Evolutionary conservation across 2,113 vertebrate genomes (phyloP).

Genomic region (Lycocorax pyrrhopterus): DNA sequence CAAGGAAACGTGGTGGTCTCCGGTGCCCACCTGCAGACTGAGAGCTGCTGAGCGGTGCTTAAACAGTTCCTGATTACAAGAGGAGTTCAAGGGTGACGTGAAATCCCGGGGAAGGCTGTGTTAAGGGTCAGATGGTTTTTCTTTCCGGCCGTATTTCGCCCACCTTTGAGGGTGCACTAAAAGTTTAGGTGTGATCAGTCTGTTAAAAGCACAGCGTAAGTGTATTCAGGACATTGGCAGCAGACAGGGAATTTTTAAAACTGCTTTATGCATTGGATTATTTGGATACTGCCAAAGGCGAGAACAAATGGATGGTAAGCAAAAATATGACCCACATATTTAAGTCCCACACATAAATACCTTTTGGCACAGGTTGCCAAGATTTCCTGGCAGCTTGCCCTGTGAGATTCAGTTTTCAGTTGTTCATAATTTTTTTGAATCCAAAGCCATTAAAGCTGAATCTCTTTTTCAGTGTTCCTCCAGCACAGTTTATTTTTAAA

Average conservation of each 20-base stretch:
- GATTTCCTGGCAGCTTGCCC: background rate
- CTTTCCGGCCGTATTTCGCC: background rate
- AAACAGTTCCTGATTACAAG: accelerated
- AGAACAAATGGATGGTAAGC: background rate
- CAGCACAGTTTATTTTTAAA: background rate
- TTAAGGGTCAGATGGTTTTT: background rate
- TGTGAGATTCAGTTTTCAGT: background rate
- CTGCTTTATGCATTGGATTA: background rate
- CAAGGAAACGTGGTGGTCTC: accelerated
- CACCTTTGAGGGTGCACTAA: accelerated
- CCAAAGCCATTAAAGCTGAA: background rate
- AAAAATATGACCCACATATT: background rate
- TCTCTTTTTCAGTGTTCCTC: background rate
- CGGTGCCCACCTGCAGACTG: background rate
- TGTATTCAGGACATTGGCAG: too few relatives aligned
- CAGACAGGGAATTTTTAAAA: accelerated
- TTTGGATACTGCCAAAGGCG: background rate
- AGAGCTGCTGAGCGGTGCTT: background rate
- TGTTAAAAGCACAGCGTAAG: accelerated
- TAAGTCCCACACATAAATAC: background rate
- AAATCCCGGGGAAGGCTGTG: too few relatives aligned
- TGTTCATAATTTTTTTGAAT: background rate
- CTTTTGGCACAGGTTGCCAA: background rate
- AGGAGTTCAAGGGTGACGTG: too few relatives aligned
- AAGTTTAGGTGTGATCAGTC: background rate